Evolutionary conservation across 2,113 vertebrate species (phyloP), one percentile per base, ranked within the genome.

Genomic region (Campylomormyrus tamandua): DNA sequence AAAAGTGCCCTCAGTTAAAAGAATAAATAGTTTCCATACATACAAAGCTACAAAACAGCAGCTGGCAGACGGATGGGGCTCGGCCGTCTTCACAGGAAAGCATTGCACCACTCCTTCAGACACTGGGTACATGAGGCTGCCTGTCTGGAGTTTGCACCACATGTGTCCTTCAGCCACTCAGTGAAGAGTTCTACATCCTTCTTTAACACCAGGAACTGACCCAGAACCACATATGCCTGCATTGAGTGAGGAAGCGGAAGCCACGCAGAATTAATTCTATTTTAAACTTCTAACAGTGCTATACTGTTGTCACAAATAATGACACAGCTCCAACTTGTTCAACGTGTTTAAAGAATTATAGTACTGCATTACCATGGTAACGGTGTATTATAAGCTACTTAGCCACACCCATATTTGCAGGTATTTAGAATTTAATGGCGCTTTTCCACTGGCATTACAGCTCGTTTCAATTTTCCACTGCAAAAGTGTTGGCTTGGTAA

Each of bases 131-230:
- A 96, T 50, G 92, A 87, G 0, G 83, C 85, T 0, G 96, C 95
- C 90, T 96, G 95, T 1, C 87, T 93, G 0, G 91, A 77, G 90
- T 95, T 95, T 0, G 94, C 94, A 0, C 94, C 94, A 3, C 91
- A 93, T 27, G 90, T 83, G 19, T 96, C 95, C 86, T 94, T 95
- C 39, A 96, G 89, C 95, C 95, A 96, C n/a, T 96, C 94, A 1
- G 87, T 90, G 92, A 95, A 96, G 86, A 95, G 90, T 87, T 95
- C 94, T 0, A 31, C 2, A 90, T 96, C 95, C 45, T 96, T 96
- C 92, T 48, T 94, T 90, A 95, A 35, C 56, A 95, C 50, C 89
- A 96, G 93, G 91, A 95, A 96, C 90, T 96, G 96, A 84, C 95
- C 94, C 48, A 96, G 91, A 45, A 96, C 93, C 62, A 93, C 90